Evolutionary conservation across 1,140 invertebrate genomes (phyloP).

Genomic region (Lordiphosa mommai): DNA sequence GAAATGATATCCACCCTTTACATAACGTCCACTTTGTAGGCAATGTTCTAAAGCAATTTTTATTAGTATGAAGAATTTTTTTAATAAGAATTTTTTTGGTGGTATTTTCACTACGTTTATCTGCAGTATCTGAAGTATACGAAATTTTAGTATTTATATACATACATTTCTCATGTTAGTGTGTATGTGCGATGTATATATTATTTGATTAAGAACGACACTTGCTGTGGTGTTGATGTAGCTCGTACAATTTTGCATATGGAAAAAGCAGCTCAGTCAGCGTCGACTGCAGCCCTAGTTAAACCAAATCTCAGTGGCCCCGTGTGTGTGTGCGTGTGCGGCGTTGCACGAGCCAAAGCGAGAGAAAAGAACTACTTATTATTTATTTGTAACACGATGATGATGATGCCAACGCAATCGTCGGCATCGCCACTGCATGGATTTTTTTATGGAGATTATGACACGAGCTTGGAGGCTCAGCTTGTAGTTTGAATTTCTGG

Average conservation of each 20-base stretch:
- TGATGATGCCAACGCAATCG: conserved; percentile 19
- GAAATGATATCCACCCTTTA: too few relatives aligned
- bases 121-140: too few relatives aligned
- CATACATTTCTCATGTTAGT: too few relatives aligned
- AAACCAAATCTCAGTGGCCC: conserved; percentile 15
- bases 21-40: too few relatives aligned
- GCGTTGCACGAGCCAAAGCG: conserved; percentile 12
- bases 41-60: too few relatives aligned
- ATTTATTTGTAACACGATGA: conserved; percentile 23
- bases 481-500: conserved; percentile 42
- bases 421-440: conserved; percentile 18
- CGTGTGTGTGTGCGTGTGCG: not conserved
- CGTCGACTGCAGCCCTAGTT: conserved; percentile 18
- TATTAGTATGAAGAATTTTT: too few relatives aligned
- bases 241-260: conserved; percentile 49
- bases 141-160: too few relatives aligned
- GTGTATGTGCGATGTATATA: conserved; percentile 11
- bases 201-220: conserved; percentile 64
- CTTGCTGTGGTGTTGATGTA: conserved; percentile 28
- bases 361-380: conserved; percentile 28
- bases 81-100: too few relatives aligned
- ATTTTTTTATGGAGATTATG: conserved; percentile 37
- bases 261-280: conserved; percentile 3
- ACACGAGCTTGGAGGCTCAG: conserved; percentile 42
- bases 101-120: too few relatives aligned